Evolutionary conservation across 2,888 invertebrate genomes (phyloP).

Genomic region (Phoenoteleia sp.): DNA sequence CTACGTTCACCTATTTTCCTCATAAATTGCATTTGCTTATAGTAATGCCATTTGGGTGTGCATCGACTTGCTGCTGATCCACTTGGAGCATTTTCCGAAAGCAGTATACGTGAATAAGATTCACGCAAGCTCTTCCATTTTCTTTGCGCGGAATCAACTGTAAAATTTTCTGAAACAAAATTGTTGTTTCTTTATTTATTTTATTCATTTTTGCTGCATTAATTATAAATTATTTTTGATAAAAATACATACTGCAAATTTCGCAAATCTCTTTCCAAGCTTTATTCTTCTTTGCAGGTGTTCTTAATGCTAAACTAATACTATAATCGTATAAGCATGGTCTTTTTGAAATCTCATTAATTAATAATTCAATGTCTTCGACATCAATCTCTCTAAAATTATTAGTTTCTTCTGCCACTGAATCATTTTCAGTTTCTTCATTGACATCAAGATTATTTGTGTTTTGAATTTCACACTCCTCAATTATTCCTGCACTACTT

Average conservation of each 20-base stretch:
- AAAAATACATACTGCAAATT: not conserved
- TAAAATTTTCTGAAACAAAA: not conserved
- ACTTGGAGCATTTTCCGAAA: not conserved
- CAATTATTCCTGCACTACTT: too few species aligned
- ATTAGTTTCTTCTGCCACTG: too few species aligned
- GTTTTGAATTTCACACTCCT: too few species aligned
- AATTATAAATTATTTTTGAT: not conserved
- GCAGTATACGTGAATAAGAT: not conserved
- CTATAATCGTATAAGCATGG: not conserved
- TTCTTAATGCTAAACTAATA: not conserved
- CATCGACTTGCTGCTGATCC: not conserved
- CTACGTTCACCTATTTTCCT: not conserved
- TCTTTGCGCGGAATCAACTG: not conserved
- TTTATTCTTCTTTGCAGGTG: not conserved
- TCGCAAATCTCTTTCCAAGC: not conserved
- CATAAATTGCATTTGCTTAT: not conserved
- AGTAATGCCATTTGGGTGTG: not conserved
- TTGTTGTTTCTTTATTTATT: too few species aligned
- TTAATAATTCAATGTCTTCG: not conserved
- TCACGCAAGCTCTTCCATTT: not conserved
- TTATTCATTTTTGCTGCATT: too few species aligned
- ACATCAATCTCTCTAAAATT: too few species aligned
- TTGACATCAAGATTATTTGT: too few species aligned
- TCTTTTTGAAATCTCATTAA: not conserved
- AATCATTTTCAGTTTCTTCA: too few species aligned